These are phyloP conservation scores for Pangasius larnaudii DNA, from an alignment of 2,797 vertebrate genomes.

Conservation along the genomic window DNA sequence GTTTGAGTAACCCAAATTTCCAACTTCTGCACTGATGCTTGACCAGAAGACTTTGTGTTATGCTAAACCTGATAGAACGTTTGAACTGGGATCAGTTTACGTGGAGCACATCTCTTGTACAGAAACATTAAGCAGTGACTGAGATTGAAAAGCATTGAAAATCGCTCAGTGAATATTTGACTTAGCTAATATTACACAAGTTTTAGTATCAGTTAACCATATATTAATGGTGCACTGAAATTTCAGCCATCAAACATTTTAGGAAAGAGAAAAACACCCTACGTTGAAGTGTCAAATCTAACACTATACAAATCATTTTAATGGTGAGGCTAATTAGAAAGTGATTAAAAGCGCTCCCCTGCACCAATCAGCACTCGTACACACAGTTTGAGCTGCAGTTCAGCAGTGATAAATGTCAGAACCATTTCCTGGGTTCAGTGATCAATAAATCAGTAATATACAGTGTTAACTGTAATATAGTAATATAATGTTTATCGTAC, in stretches of 20 bases:
- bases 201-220: background rate
- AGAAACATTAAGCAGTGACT: background rate
- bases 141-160: too few relatives aligned
- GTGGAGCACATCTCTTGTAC: background rate
- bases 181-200: background rate
- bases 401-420: background rate
- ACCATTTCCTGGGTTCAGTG: background rate
- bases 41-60: background rate
- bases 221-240: background rate
- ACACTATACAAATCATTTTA: background rate
- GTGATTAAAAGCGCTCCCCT: background rate
- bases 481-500: background rate
- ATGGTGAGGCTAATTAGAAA: background rate
- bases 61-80: background rate
- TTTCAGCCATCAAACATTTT: background rate
- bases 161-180: background rate
- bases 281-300: background rate
- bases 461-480: background rate
- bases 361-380: background rate
- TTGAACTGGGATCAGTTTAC: background rate
- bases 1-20: background rate
- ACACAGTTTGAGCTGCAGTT: background rate
- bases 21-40: background rate
- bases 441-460: background rate
- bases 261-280: background rate